Evolutionary conservation across 2,888 invertebrate genomes (phyloP).

Genomic region (Alsophila aescularia): DNA sequence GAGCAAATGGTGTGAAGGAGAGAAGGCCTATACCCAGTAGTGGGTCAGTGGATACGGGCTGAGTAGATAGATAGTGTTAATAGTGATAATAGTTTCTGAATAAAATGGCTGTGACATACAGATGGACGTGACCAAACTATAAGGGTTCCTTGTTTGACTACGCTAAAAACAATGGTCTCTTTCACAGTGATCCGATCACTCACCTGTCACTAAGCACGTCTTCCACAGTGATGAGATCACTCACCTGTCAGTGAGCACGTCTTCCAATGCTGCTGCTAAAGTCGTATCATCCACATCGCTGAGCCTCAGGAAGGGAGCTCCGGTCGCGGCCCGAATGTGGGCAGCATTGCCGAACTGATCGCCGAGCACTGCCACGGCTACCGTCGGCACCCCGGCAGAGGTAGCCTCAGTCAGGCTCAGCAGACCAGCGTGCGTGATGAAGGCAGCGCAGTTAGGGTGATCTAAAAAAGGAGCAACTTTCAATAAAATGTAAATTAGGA

Average conservation of each 20-base stretch:
- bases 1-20: too few relatives aligned
- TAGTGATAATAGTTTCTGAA: too few relatives aligned
- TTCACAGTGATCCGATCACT: too few relatives aligned
- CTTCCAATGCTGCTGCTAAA: slow-evolving; percentile 64
- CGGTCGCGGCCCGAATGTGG: slow-evolving; percentile 49
- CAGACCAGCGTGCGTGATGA: slow-evolving; percentile 79
- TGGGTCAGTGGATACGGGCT: too few relatives aligned
- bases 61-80: too few relatives aligned
- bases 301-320: slow-evolving; percentile 70
- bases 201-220: too few relatives aligned
- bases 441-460: slow-evolving; percentile 84
- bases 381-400: slow-evolving; percentile 77
- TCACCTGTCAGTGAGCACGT: slow-evolving; percentile 73
- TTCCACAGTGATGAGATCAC: slow-evolving; percentile 42
- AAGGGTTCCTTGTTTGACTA: too few relatives aligned
- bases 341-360: slow-evolving; percentile 76
- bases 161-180: too few relatives aligned
- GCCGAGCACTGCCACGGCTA: slow-evolving; percentile 82
- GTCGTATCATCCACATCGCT: slow-evolving; percentile 67
- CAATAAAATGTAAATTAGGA: too few relatives aligned
- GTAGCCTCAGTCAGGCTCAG: slow-evolving; percentile 81
- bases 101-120: too few relatives aligned
- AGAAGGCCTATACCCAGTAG: too few relatives aligned
- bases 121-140: too few relatives aligned
- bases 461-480: slow-evolving; percentile 73